These are phyloP conservation scores for Alligator sinensis DNA, from an alignment of 2,113 vertebrate genomes.

Conservation along the genomic window DNA sequence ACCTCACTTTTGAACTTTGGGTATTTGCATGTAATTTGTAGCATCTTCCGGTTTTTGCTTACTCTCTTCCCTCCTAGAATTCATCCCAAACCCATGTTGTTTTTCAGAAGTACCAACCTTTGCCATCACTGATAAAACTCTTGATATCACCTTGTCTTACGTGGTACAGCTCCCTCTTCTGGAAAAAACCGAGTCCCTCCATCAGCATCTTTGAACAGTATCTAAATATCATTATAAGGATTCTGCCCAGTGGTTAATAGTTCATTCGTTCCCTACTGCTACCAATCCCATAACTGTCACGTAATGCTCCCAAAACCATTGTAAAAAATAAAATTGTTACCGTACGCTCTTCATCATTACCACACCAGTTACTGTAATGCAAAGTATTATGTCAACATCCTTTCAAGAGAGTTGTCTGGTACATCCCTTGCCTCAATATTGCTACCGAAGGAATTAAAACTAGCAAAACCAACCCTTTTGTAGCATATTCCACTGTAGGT, in stretches of 20 bases:
- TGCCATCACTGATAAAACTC: neutral
- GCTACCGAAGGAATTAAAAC: neutral
- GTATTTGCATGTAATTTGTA: neutral
- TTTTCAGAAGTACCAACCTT: neutral
- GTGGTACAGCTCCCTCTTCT: constrained; percentile 62
- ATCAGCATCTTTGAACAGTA: no score
- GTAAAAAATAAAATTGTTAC: no score
- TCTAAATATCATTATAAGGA: neutral
- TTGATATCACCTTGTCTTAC: neutral
- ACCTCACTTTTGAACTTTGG: neutral
- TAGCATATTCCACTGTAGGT: neutral
- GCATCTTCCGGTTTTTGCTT: neutral
- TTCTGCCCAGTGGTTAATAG: neutral
- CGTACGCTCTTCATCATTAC: neutral
- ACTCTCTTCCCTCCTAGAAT: neutral
- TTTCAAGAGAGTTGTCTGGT: neutral
- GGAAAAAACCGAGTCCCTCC: constrained; percentile 13
- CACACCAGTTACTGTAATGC: accelerated
- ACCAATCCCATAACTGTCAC: neutral
- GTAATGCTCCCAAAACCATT: accelerated
- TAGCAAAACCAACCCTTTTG: neutral
- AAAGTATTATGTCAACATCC: accelerated
- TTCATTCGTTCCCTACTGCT: neutral
- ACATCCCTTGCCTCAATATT: neutral
- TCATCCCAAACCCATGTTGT: neutral